Evolutionary conservation across 2,797 vertebrate species (phyloP).

Genomic region (Pogoniulus pusillus): DNA sequence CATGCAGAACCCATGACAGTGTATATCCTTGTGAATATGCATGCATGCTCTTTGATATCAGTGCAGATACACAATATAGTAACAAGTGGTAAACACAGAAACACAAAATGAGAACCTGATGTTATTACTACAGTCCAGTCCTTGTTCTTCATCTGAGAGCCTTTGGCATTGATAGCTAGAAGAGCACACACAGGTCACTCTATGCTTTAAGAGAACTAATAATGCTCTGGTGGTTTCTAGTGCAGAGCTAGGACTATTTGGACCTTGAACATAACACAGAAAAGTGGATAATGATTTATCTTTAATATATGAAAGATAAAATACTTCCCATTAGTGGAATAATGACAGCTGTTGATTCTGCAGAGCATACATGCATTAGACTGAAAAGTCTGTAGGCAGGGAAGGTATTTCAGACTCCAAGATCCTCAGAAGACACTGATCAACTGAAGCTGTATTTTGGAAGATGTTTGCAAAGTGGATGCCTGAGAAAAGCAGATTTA

Average conservation of each 20-base stretch:
- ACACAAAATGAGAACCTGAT: background rate
- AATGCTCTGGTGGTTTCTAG: constrained; percentile 24
- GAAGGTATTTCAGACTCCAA: constrained; percentile 28
- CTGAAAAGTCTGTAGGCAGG: background rate
- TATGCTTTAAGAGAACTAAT: constrained; percentile 14
- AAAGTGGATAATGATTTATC: constrained; percentile 10
- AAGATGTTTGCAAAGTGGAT: background rate
- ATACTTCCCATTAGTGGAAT: constrained; percentile 21
- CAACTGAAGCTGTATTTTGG: background rate
- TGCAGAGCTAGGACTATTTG: constrained; percentile 14
- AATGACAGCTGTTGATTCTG: constrained; percentile 23
- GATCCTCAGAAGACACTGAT: background rate
- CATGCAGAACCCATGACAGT: background rate
- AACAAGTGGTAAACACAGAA: constrained; percentile 38
- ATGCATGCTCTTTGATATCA: background rate
- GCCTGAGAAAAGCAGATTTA: background rate
- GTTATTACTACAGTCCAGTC: background rate
- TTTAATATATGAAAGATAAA: constrained; percentile 27
- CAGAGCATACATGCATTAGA: background rate
- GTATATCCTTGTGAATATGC: constrained; percentile 8
- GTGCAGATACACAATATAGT: background rate
- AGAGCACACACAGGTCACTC: background rate
- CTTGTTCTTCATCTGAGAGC: constrained; percentile 39
- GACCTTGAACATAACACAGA: constrained; percentile 7
- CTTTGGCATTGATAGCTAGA: constrained; percentile 38